Evolutionary conservation across 2,888 invertebrate genomes (phyloP).

Genomic region (Pilophorus perplexus): DNA sequence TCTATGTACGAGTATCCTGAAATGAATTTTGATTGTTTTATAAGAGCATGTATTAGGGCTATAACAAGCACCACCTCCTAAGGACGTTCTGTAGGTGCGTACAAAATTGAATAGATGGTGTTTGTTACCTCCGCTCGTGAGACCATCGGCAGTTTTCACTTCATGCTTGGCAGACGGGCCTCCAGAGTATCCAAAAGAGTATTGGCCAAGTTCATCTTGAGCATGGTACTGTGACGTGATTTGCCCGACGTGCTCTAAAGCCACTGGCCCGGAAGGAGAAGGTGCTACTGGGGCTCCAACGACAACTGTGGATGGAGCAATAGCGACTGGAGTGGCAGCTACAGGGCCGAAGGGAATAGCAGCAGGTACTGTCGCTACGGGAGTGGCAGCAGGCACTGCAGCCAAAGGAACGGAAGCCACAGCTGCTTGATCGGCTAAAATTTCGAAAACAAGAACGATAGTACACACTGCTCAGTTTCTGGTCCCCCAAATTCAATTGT

Average conservation of each 20-base stretch:
- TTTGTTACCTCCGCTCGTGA: conserved; percentile 58
- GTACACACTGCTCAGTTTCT: no score
- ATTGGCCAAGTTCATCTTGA: conserved; percentile 61
- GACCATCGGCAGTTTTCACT: conserved; percentile 59
- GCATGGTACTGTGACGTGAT: conserved; percentile 57
- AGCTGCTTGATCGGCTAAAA: background rate
- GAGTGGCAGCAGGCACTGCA: no score
- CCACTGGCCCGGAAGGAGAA: conserved; percentile 52
- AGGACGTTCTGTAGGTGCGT: no score
- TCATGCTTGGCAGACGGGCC: conserved; percentile 65
- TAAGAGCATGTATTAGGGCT: background rate
- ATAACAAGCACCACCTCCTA: background rate
- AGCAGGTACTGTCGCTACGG: background rate
- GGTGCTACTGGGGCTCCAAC: conserved; percentile 19
- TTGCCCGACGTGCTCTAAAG: conserved; percentile 49
- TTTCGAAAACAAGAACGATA: no score
- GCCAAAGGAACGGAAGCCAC: background rate
- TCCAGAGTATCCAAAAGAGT: conserved; percentile 63
- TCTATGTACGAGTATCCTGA: conserved; percentile 66
- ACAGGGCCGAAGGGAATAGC: background rate
- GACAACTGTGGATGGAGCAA: background rate
- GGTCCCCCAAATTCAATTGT: background rate
- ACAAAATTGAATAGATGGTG: no score
- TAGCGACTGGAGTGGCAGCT: conserved; percentile 51
- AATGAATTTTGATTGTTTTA: no score